A percentile compares a stretch with the other conserved stretches of the same genome.
These are phyloP conservation scores for Zenarchopterus dispar DNA, from an alignment of 2,797 vertebrate species.

Conservation along the genomic window DNA sequence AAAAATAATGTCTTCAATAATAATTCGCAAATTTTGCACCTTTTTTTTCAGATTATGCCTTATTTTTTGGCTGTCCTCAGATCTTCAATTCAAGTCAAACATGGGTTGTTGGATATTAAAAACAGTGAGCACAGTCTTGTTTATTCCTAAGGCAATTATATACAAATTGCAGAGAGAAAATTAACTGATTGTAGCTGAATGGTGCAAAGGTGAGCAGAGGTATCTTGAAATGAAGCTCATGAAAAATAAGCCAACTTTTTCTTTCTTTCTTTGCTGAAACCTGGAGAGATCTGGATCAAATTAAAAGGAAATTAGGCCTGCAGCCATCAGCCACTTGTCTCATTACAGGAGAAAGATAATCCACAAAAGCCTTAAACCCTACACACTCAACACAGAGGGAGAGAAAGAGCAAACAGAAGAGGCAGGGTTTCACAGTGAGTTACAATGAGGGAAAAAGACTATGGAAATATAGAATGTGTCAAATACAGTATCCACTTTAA, in stretches of 20 bases:
- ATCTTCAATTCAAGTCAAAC: constrained; percentile 70
- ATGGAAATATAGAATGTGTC: constrained; percentile 54
- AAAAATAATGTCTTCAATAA: constrained; percentile 63
- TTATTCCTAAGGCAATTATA: constrained; percentile 83
- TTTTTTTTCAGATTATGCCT: constrained; percentile 73
- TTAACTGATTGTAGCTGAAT: constrained; percentile 68
- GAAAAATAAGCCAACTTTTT: constrained; percentile 76
- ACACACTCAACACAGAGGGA: constrained; percentile 28
- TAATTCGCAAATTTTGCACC: constrained; percentile 59
- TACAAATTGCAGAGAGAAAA: constrained; percentile 70
- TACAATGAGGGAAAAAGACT: constrained; percentile 51
- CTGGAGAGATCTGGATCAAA: constrained; percentile 78
- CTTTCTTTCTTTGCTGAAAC: constrained; percentile 72
- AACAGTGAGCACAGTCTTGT: constrained; percentile 71
- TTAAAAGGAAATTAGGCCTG: constrained; percentile 80
- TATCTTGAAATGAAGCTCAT: constrained; percentile 74
- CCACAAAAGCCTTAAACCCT: constrained; percentile 77
- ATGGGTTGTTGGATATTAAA: constrained; percentile 79
- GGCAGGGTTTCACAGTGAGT: constrained; percentile 35
- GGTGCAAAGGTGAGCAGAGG: constrained; percentile 70
- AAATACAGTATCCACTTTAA: constrained; percentile 61
- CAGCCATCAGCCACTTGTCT: constrained; percentile 76
- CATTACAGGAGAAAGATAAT: constrained; percentile 77
- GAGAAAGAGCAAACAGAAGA: constrained; percentile 39
- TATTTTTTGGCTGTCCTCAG: constrained; percentile 74